Evolutionary conservation across 2,888 invertebrate species (phyloP), one percentile per base, ranked within the genome.

Genomic region (Orchesella flavescens): DNA sequence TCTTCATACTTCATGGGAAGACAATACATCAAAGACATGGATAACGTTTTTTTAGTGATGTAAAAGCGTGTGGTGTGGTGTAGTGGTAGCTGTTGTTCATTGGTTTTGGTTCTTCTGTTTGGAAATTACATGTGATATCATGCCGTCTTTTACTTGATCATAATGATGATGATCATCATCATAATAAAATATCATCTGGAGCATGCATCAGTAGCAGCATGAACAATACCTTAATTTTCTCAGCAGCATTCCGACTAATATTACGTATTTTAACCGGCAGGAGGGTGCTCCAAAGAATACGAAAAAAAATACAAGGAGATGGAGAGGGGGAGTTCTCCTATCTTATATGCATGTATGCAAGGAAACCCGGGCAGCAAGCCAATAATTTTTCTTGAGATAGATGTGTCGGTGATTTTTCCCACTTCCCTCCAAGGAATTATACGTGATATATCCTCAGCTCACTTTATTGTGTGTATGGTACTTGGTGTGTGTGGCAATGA

Each of bases 171-270:
- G 19, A 49, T 68, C 21, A 49, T 68, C n/a, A 78, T 71, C 46
- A 71, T 71, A 77, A 77, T 69, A 71, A 71, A 71, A 71, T 66
- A 77, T 77, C 61, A 71, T 63, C 71, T 34, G 61, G 21, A 71
- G 17, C 61, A 17, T 34, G 53, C 55, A 63, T 72, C 79, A 77
- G 68, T 69, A 71, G 69, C 78, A 46, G 72, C 63, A 71, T 71
- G 72, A 79, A 79, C 81, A 82, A 82, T 82, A 82, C 81, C 81
- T 82, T 82, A 82, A 82, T 82, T 82, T 82, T 82, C 81, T 82
- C 81, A 75, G 75, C 81, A 75, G 81, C 63, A 66, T 15, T 69
- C 71, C 81, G n/a, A 82, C 81, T 82, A 82, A 75, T 82, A 82
- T 82, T 82, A 75, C 81, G 81, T 82, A 75, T 75, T 59, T 71